phyloP scores from a whole-genome alignment of 1,140 invertebrate species.

The Akabosia matsudoensis region DNA sequence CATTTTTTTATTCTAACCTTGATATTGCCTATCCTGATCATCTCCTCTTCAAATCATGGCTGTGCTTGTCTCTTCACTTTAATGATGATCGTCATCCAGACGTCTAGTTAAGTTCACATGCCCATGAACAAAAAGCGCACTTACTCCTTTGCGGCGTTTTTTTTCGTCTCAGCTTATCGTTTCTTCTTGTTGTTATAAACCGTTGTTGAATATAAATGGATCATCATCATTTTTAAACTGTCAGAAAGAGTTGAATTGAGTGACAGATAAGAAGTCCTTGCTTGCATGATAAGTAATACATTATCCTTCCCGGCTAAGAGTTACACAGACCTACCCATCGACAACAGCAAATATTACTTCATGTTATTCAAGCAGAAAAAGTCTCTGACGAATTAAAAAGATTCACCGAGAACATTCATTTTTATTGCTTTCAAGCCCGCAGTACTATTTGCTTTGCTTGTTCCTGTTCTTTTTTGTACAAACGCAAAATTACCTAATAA shows the following conservation, averaged over 20 bases:
- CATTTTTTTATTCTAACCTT: constrained; percentile 1
- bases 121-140: neutral
- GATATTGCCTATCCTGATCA: neutral
- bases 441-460: too few relatives aligned
- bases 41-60: too few relatives aligned
- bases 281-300: neutral
- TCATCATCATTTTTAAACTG: neutral
- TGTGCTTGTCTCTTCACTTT: neutral
- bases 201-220: neutral
- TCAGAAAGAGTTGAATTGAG: constrained; percentile 9
- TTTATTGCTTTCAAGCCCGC: too few relatives aligned
- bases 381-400: too few relatives aligned
- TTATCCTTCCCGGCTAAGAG: neutral
- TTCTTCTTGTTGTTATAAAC: neutral
- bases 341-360: neutral
- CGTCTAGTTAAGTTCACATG: neutral
- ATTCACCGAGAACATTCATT: too few relatives aligned
- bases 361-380: too few relatives aligned
- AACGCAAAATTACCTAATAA: too few relatives aligned
- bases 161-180: neutral
- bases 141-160: neutral
- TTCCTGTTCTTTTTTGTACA: too few relatives aligned
- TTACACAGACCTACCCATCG: neutral
- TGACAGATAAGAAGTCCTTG: constrained; percentile 13
- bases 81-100: neutral